A percentile compares a stretch with the other conserved stretches of the same genome.
phyloP scores from a whole-genome alignment of 2,888 invertebrate species.

The Acrocera orbiculus region DNA sequence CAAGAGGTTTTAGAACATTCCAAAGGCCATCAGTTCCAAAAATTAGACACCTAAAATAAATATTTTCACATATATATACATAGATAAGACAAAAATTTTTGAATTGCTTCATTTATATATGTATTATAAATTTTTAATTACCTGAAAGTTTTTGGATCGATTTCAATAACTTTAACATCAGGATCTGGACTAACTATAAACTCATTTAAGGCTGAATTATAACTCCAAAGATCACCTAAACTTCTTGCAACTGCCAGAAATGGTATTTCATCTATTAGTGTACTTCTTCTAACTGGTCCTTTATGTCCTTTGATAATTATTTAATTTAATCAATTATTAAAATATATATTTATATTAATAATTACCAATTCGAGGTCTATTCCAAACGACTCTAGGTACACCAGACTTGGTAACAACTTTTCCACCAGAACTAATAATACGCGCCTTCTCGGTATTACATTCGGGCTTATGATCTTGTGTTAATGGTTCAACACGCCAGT shows the following conservation, averaged over 20 bases:
- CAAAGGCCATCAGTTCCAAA: constrained; percentile 94
- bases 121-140: constrained; percentile 14
- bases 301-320: constrained; percentile 20
- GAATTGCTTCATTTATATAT: background rate
- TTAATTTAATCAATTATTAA: background rate
- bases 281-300: constrained; percentile 78
- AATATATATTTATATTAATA: constrained; percentile 7
- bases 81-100: background rate
- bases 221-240: constrained; percentile 94
- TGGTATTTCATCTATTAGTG: constrained; percentile 83
- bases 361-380: constrained; percentile 61
- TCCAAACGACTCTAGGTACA: constrained; percentile 94
- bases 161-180: constrained; percentile 72
- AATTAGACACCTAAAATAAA: constrained; percentile 57
- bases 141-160: constrained; percentile 57
- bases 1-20: constrained; percentile 79
- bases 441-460: constrained; percentile 57
- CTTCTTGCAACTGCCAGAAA: constrained; percentile 93
- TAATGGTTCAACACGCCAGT: constrained; percentile 65
- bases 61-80: no score
- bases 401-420: constrained; percentile 64
- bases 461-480: constrained; percentile 95
- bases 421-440: constrained; percentile 69
- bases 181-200: constrained; percentile 98
- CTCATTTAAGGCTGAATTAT: constrained; percentile 73